Conservation (phyloP, 2,888 invertebrate species). For the Tipula confusa region DNA sequence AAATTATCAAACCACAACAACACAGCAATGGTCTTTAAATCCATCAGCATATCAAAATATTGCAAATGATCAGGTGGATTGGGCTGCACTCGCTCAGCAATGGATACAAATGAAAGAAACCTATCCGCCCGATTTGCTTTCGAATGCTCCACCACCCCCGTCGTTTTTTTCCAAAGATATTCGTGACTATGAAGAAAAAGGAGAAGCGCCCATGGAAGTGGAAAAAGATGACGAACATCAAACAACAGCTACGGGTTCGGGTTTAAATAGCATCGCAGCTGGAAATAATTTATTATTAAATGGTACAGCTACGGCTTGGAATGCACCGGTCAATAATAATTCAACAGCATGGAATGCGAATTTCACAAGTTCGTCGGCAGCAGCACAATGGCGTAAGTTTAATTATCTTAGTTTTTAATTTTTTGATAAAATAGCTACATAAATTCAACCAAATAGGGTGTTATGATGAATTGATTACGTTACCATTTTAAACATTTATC, state of each 20-base stretch:
- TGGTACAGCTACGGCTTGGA: not conserved
- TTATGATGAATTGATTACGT: too few species aligned
- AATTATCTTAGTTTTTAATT: not conserved
- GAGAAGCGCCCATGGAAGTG: constrained; percentile 85
- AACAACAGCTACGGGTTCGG: too few species aligned
- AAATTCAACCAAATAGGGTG: too few species aligned
- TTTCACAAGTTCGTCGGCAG: not conserved
- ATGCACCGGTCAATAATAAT: not conserved
- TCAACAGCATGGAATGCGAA: not conserved
- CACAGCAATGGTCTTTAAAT: constrained; percentile 33
- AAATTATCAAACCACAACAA: constrained; percentile 21
- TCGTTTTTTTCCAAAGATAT: constrained; percentile 39
- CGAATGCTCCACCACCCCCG: constrained; percentile 57
- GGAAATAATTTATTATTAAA: not conserved
- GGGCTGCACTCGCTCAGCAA: constrained; percentile 95
- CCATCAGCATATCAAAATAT: constrained; percentile 69
- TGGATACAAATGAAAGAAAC: constrained; percentile 96
- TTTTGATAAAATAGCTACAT: too few species aligned
- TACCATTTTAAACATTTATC: too few species aligned
- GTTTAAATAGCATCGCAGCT: too few species aligned
- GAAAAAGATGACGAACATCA: constrained; percentile 60
- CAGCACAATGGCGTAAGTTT: not conserved
- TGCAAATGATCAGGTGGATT: constrained; percentile 84
- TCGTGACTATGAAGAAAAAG: constrained; percentile 60
- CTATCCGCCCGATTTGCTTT: constrained; percentile 43